Evolutionary conservation across 2,797 vertebrate genomes (phyloP).

Genomic region (Varecia variegata): DNA sequence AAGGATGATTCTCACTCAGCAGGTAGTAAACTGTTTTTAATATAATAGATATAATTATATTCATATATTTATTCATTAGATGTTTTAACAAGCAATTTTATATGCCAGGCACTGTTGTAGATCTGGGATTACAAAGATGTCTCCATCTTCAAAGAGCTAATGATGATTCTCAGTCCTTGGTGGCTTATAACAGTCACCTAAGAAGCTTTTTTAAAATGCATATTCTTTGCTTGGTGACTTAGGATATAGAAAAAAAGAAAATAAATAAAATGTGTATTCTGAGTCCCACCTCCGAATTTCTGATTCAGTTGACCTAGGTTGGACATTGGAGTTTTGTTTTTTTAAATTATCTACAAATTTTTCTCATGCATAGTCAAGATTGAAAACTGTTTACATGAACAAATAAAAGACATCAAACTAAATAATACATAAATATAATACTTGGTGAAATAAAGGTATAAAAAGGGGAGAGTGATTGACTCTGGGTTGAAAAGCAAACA

Average conservation of each 20-base stretch:
- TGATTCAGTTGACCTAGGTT: background rate
- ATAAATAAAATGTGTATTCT: background rate
- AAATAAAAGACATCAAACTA: conserved; percentile 5
- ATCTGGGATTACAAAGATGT: background rate
- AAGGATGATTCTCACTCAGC: conserved; percentile 93
- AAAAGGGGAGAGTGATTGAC: background rate
- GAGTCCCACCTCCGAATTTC: background rate
- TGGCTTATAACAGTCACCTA: background rate
- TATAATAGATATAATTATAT: conserved; percentile 43
- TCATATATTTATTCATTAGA: background rate
- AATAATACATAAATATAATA: background rate
- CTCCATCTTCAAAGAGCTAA: background rate
- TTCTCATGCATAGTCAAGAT: background rate
- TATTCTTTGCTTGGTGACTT: background rate
- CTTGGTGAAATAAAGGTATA: background rate
- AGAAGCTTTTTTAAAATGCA: background rate
- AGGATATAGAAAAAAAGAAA: background rate
- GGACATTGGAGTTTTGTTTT: background rate
- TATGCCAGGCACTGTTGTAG: background rate
- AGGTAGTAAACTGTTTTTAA: conserved; percentile 84
- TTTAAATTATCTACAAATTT: background rate
- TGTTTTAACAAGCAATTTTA: background rate
- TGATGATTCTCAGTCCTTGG: background rate
- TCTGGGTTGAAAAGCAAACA: background rate
- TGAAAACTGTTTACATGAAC: background rate